Conservation (phyloP, 2,113 vertebrate genomes). For the Xenopus laevis region DNA sequence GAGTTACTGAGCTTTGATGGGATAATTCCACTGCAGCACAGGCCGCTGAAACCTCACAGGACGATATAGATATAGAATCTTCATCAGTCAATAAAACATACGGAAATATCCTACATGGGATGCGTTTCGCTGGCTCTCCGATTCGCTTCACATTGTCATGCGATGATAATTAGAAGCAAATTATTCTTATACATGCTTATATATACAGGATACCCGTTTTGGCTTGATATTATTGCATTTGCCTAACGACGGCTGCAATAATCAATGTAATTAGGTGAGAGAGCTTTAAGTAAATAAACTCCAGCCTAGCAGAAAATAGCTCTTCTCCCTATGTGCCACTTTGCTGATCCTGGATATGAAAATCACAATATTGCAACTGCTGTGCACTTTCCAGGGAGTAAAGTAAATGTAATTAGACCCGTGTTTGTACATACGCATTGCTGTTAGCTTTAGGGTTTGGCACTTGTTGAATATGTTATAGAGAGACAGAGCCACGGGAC, state of each 20-base stretch:
- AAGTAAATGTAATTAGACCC: neutral
- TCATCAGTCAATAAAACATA: too few relatives aligned
- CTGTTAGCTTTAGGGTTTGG: neutral
- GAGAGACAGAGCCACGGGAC: too few relatives aligned
- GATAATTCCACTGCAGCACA: neutral
- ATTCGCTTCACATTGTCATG: too few relatives aligned
- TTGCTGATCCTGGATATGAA: neutral
- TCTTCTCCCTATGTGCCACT: neutral
- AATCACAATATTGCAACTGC: neutral
- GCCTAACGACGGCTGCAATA: neutral
- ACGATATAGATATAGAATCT: too few relatives aligned
- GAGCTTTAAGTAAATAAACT: neutral
- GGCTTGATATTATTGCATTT: neutral
- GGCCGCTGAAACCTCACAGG: too few relatives aligned
- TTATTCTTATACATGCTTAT: neutral
- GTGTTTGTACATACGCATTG: neutral
- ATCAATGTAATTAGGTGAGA: slow-evolving; percentile 2
- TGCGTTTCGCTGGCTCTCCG: too few relatives aligned
- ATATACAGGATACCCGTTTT: neutral
- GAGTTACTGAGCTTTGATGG: neutral
- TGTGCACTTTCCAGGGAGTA: neutral
- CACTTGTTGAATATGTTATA: too few relatives aligned
- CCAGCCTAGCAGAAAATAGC: slow-evolving; percentile 1
- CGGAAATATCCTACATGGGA: too few relatives aligned
- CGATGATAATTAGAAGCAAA: too few relatives aligned